A percentile compares a stretch with the other conserved stretches of the same genome.
Conservation (phyloP, 2,797 vertebrate genomes). For the Lutjanus campechanus region DNA sequence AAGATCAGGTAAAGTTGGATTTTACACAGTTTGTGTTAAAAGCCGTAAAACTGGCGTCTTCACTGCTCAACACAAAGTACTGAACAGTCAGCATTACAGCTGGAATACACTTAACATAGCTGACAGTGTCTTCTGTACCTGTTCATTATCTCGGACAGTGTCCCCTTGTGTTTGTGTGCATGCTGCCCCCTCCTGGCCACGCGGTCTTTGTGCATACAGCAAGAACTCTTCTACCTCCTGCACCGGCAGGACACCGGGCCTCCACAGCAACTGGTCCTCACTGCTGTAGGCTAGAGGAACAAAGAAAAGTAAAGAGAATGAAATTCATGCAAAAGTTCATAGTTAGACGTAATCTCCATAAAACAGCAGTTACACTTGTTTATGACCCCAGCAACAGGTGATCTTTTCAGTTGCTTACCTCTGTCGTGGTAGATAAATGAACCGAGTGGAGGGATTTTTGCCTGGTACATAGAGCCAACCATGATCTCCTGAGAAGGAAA, state of each 20-base stretch:
- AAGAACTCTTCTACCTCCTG: constrained; percentile 92
- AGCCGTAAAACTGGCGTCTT: background rate
- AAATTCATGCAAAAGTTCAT: background rate
- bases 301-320: background rate
- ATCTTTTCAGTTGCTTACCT: constrained; percentile 79
- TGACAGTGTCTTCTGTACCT: constrained; percentile 79
- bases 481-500: constrained; percentile 91
- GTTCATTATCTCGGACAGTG: constrained; percentile 92
- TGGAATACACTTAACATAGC: background rate
- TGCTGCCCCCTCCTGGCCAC: constrained; percentile 78
- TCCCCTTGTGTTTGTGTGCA: constrained; percentile 75
- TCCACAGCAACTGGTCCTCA: constrained; percentile 95
- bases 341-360: background rate
- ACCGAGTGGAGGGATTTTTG: constrained; percentile 89
- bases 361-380: background rate
- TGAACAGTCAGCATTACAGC: background rate
- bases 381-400: background rate
- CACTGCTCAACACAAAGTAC: background rate
- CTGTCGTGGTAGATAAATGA: constrained; percentile 84
- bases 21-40: background rate
- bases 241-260: constrained; percentile 87
- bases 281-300: constrained; percentile 87
- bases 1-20: background rate
- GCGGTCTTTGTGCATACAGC: constrained; percentile 85
- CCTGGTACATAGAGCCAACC: constrained; percentile 95